Evolutionary conservation across 2,797 vertebrate species (phyloP).

Genomic region (Heteromormyrus szaboi): DNA sequence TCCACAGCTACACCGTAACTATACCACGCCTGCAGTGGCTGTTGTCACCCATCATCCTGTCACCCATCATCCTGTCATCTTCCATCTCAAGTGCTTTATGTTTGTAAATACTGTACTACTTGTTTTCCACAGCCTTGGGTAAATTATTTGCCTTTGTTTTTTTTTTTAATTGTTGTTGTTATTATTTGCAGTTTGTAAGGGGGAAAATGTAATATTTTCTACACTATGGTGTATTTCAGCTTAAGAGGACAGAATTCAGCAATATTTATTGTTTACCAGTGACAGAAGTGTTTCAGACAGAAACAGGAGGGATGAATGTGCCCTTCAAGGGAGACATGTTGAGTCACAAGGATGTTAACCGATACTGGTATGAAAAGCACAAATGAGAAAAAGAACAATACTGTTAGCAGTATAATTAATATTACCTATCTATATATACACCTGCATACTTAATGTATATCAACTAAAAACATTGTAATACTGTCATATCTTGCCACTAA

Average conservation of each 20-base stretch:
- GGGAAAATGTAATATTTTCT: neutral
- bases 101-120: slow-evolving; percentile 40
- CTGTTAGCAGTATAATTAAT: slow-evolving; percentile 20
- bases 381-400: slow-evolving; percentile 6
- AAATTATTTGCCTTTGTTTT: slow-evolving; percentile 40
- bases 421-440: neutral
- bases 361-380: slow-evolving; percentile 24
- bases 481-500: slow-evolving; percentile 28
- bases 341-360: neutral
- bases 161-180: slow-evolving; percentile 9
- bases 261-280: slow-evolving; percentile 26
- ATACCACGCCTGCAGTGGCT: neutral
- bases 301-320: neutral
- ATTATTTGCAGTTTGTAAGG: slow-evolving; percentile 23
- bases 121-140: slow-evolving; percentile 34
- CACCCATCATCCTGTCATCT: slow-evolving; percentile 17
- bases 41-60: slow-evolving; percentile 1
- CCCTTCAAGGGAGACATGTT: neutral
- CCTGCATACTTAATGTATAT: slow-evolving; percentile 20
- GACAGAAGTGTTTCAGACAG: neutral
- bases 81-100: slow-evolving; percentile 39
- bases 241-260: neutral
- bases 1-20: slow-evolving; percentile 11
- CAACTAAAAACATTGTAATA: slow-evolving; percentile 27
- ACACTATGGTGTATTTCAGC: neutral